Evolutionary conservation across 64 coral and sea anemone genomes (phyloP), one percentile per base, ranked within the genome.

Genomic region (Orbicella faveolata): DNA sequence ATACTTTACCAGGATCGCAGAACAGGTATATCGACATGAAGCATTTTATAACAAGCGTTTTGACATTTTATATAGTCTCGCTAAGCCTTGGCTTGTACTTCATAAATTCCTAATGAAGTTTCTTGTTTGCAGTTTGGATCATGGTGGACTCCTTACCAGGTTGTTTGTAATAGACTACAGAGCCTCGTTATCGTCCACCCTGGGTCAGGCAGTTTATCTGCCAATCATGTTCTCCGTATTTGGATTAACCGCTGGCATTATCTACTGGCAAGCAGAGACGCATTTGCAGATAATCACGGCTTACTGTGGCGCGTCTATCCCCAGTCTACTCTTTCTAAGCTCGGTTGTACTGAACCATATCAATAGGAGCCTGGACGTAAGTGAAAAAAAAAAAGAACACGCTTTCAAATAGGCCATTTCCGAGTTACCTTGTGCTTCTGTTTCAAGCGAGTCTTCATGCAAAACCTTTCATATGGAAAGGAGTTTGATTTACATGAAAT

Each of bases 121-220:
- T 72, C 36, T 30, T 37, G 23, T 73, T 68, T 73, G 9, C n/a
- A 25, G 65, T 15, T 51, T 21, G 39, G 36, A 54, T 69, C 51
- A n/a, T 21, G 23, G 64, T 52, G 64, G 82, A 52, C 13, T 52
- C 82, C 16, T 85, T 25, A 52, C 64, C 39, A 85, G 82, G 82
- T 41, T 85, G 17, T 85, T 73, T 53, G 82, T 85, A 44, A 53
- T 85, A 7, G 82, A 85, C 64, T 72, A 44, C 82, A 85, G 82
- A 85, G 82, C 36, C 23, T 85, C 82, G 82, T 85, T 85, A 25
- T 73, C 82, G 68, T 15, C 1, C 6, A 52, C 20, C 9, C 41
- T 26, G 1, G 64, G 82, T 52, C 34, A 85, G 35, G 44, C 23
- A 0, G 3, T 85, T 34, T 85, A 68, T 23, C 41, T 85, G 21